These are phyloP conservation scores for Phaethornis superciliosus DNA, from an alignment of 2,113 vertebrate species.

Conservation along the genomic window DNA sequence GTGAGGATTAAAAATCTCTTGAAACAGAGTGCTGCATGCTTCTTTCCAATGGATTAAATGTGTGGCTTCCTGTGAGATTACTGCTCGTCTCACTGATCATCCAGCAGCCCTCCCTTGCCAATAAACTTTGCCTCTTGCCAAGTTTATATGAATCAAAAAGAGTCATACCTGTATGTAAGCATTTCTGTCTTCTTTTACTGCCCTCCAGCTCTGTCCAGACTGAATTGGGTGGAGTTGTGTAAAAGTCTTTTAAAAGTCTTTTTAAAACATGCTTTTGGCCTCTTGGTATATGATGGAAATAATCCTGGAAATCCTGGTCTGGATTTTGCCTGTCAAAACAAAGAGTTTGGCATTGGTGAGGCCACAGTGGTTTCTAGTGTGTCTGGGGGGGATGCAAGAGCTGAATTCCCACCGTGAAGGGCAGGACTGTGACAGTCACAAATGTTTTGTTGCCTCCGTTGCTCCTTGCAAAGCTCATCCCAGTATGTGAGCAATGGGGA, in stretches of 20 bases:
- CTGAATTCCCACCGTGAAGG: neutral
- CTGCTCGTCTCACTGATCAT: neutral
- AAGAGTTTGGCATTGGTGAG: neutral
- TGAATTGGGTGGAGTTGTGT: neutral
- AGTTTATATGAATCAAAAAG: neutral
- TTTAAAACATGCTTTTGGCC: neutral
- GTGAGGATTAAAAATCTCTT: neutral
- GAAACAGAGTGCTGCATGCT: neutral
- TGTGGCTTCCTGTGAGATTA: constrained; percentile 28
- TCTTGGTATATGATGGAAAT: neutral
- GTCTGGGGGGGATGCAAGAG: neutral
- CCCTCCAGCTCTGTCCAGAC: neutral
- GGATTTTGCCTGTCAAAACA: neutral
- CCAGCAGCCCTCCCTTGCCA: neutral
- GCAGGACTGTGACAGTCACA: neutral
- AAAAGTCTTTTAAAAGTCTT: neutral
- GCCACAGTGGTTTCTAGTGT: neutral
- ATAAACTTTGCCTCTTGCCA: neutral
- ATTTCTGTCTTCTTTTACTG: neutral
- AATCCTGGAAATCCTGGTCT: neutral
- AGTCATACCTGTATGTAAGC: neutral
- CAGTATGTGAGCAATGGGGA: accelerated
- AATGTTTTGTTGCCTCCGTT: neutral
- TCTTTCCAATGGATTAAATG: neutral
- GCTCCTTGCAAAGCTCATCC: neutral